Conservation (phyloP, 2,797 vertebrate genomes). For the Labroides dimidiatus region DNA sequence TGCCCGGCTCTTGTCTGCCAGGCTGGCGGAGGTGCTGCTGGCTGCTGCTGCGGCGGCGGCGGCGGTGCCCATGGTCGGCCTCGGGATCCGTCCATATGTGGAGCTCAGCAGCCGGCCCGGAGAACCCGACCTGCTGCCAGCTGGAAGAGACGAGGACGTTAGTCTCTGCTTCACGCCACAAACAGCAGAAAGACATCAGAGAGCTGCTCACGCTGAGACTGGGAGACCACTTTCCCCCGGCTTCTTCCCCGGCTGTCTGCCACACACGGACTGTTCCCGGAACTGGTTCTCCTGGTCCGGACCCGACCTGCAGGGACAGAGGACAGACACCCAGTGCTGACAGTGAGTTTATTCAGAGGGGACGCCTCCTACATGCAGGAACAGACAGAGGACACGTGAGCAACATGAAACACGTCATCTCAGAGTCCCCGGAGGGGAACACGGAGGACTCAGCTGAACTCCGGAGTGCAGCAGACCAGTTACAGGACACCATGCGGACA, state of each 20-base stretch:
- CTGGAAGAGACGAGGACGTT: too few relatives aligned
- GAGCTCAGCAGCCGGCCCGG: constrained; percentile 92
- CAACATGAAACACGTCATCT: neutral
- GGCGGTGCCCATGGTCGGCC: constrained; percentile 77
- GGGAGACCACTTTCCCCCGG: constrained; percentile 92
- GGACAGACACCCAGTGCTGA: neutral
- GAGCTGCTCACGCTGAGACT: constrained; percentile 91
- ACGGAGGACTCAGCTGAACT: too few relatives aligned
- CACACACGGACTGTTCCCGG: constrained; percentile 85
- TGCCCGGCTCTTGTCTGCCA: constrained; percentile 83
- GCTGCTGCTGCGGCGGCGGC: neutral
- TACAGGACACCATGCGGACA: constrained; percentile 41
- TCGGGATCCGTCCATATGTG: constrained; percentile 85
- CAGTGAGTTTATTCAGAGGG: too few relatives aligned
- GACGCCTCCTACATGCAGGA: too few relatives aligned
- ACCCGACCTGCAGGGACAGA: constrained; percentile 87
- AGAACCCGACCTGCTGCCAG: constrained; percentile 94
- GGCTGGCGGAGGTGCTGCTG: constrained; percentile 30
- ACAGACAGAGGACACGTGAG: too few relatives aligned
- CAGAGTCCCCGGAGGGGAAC: too few relatives aligned
- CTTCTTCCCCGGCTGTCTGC: constrained; percentile 91
- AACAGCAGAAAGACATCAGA: too few relatives aligned
- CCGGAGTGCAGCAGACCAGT: neutral
- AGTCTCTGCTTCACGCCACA: too few relatives aligned
- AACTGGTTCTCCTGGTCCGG: constrained; percentile 88